phyloP scores from a whole-genome alignment of 1,140 invertebrate species.

The Metopolophium dirhodum region DNA sequence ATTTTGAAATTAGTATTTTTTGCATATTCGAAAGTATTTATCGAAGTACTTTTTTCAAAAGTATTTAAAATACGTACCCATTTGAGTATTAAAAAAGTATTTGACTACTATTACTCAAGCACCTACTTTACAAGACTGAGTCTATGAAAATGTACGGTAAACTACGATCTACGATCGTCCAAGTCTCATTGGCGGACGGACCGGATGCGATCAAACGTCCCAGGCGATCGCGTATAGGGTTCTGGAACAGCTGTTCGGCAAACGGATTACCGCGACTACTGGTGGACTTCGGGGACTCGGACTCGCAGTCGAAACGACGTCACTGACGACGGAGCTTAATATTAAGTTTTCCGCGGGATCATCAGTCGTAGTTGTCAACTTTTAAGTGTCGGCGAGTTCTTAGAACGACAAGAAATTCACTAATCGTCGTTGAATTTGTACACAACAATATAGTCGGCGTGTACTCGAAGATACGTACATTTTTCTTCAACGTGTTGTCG shows the following conservation, averaged over 20 bases:
- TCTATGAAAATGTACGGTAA: neutral
- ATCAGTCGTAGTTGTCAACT: too few relatives aligned
- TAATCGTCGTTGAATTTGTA: neutral
- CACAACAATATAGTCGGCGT: neutral
- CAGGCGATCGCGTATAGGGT: neutral
- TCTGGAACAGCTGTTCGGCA: neutral
- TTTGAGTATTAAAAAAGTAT: neutral
- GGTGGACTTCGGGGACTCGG: neutral
- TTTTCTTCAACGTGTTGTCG: neutral
- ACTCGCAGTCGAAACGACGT: neutral
- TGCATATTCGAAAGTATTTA: neutral
- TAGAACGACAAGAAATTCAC: neutral
- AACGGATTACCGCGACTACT: neutral
- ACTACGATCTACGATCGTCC: neutral
- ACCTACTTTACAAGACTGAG: neutral
- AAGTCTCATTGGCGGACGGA: neutral
- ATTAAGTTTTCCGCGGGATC: too few relatives aligned
- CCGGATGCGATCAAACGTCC: neutral
- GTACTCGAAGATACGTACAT: neutral
- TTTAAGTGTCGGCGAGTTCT: neutral
- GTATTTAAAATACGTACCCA: too few relatives aligned
- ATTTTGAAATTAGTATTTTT: too few relatives aligned
- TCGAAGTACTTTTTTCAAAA: neutral
- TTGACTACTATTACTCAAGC: neutral
- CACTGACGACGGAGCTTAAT: neutral